Conservation (phyloP, 64 coral and sea anemone species). For the Porites australiensis region DNA sequence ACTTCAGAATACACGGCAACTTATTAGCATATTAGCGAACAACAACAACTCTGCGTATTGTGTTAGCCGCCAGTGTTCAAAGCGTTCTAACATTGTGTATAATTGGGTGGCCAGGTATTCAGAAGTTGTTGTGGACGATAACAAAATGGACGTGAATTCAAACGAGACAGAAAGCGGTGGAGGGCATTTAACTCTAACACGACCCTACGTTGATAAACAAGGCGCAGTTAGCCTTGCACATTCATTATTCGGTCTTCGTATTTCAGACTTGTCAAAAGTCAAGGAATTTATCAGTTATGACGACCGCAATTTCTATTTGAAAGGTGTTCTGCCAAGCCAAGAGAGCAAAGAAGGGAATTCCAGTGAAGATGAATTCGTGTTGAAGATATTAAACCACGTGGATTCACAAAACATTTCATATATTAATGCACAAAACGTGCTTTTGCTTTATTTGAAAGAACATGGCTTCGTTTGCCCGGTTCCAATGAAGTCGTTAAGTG, state of each 20-base stretch:
- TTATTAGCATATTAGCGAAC: too few species aligned
- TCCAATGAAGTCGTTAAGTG: slow-evolving; percentile 19
- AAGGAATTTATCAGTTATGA: slow-evolving; percentile 61
- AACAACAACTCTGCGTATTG: too few species aligned
- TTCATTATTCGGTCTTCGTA: slow-evolving; percentile 49
- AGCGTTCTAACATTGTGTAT: too few species aligned
- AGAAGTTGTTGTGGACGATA: too few species aligned
- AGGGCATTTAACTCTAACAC: neutral
- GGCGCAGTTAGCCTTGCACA: slow-evolving; percentile 25
- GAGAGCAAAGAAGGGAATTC: neutral
- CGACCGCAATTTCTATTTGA: slow-evolving; percentile 71
- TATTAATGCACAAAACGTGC: slow-evolving; percentile 63
- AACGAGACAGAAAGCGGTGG: neutral
- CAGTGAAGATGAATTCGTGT: slow-evolving; percentile 30
- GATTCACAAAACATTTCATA: slow-evolving; percentile 40
- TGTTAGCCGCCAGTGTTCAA: too few species aligned
- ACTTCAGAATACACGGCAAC: too few species aligned
- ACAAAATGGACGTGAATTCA: neutral
- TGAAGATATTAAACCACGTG: slow-evolving; percentile 66
- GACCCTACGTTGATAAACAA: slow-evolving; percentile 32
- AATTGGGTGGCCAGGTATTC: too few species aligned
- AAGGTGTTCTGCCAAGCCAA: slow-evolving; percentile 15
- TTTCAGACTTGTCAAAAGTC: neutral
- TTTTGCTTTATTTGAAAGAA: slow-evolving; percentile 43
- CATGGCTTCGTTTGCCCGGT: slow-evolving; percentile 29